A percentile compares a stretch with the other conserved stretches of the same genome.
These are phyloP conservation scores for Eleginops maclovinus DNA, from an alignment of 2,113 vertebrate genomes.

Conservation along the genomic window DNA sequence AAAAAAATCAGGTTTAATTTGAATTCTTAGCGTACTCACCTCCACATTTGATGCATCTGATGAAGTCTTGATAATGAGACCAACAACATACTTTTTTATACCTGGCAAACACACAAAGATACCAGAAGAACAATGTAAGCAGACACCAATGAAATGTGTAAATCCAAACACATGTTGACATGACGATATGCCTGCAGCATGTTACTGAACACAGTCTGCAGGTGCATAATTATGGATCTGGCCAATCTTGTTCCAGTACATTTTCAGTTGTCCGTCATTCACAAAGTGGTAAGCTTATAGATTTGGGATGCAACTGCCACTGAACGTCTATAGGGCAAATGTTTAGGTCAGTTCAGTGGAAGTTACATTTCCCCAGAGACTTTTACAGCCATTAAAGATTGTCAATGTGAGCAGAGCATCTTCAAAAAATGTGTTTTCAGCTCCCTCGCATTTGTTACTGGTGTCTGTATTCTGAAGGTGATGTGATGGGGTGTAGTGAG, in stretches of 20 bases:
- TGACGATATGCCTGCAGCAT: slow-evolving; percentile 51
- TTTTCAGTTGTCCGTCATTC: slow-evolving; percentile 23
- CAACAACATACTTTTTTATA: slow-evolving; percentile 99
- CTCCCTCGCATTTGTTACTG: slow-evolving; percentile 46
- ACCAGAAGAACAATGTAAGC: slow-evolving; percentile 30
- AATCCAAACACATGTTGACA: slow-evolving; percentile 52
- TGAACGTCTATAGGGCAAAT: slow-evolving; percentile 42
- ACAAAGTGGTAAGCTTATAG: slow-evolving; percentile 33
- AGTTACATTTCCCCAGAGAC: slow-evolving; percentile 42
- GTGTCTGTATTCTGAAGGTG: slow-evolving; percentile 7
- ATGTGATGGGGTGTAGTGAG: slow-evolving; percentile 65
- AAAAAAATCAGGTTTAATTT: neutral
- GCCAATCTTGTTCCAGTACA: slow-evolving; percentile 29
- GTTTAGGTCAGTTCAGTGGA: slow-evolving; percentile 44
- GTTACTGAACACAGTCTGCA: slow-evolving; percentile 42
- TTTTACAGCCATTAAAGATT: slow-evolving; percentile 43
- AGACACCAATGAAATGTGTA: neutral
- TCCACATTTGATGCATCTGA: slow-evolving; percentile 96
- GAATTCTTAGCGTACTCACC: slow-evolving; percentile 82
- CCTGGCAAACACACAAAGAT: slow-evolving; percentile 83
- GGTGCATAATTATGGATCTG: slow-evolving; percentile 37
- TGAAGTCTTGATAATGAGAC: slow-evolving; percentile 99
- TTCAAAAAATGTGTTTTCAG: slow-evolving; percentile 57
- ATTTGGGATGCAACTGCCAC: slow-evolving; percentile 49
- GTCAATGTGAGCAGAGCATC: slow-evolving; percentile 59